Percentiles rank a stretch among this genome's conserved stretches.
These are phyloP conservation scores for Tipula lateralis DNA, from an alignment of 2,888 invertebrate species.

Conservation along the genomic window DNA sequence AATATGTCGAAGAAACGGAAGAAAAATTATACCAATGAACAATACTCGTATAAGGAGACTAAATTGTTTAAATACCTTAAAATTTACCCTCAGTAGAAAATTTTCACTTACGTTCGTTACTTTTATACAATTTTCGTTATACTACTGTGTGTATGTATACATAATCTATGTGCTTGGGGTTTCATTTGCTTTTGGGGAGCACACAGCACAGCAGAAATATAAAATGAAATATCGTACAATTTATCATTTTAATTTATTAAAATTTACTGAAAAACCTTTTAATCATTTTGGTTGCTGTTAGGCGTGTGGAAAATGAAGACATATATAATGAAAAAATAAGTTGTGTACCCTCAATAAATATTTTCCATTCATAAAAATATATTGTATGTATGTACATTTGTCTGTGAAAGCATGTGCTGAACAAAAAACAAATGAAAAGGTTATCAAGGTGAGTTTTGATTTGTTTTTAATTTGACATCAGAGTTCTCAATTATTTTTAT, in stretches of 20 bases:
- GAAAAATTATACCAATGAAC: background rate
- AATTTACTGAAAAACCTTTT: background rate
- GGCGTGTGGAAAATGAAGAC: background rate
- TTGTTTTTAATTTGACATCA: background rate
- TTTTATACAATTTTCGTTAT: background rate
- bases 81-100: background rate
- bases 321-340: background rate
- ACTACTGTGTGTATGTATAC: background rate
- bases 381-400: background rate
- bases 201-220: background rate
- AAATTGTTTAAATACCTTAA: constrained; percentile 24
- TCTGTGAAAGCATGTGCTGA: background rate
- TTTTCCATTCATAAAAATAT: background rate
- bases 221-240: constrained; percentile 19
- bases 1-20: background rate
- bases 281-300: background rate
- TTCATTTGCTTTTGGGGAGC: constrained; percentile 5
- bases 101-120: constrained; percentile 6
- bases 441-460: background rate
- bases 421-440: background rate
- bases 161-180: background rate
- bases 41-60: background rate
- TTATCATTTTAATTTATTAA: constrained; percentile 1
- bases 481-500: background rate
- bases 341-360: background rate